Evolutionary conservation across 2,797 vertebrate species (phyloP).

Genomic region (Scyliorhinus canicula): DNA sequence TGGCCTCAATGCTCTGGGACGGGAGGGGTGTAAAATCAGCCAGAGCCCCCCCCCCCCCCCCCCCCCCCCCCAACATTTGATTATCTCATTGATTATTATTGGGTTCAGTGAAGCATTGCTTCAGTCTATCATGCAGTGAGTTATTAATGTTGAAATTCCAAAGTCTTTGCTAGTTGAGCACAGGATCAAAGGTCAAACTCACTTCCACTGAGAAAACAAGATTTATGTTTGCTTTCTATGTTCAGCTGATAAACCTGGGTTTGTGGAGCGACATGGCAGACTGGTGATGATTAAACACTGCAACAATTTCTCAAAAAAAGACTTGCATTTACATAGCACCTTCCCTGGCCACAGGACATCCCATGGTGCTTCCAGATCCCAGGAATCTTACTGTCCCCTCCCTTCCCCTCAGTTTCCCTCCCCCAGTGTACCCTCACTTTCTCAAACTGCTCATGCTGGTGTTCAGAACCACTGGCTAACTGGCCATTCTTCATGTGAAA

Average conservation of each 20-base stretch:
- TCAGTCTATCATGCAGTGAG: not conserved
- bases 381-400: not conserved
- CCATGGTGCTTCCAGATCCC: not conserved
- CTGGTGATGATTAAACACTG: not conserved
- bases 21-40: not conserved
- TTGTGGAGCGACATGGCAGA: not conserved
- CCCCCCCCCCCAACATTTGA: not conserved
- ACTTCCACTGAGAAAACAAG: not conserved
- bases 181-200: not conserved
- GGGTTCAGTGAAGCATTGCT: not conserved
- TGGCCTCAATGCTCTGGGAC: not conserved
- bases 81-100: not conserved
- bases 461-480: not conserved
- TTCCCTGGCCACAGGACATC: too few species aligned
- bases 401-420: not conserved
- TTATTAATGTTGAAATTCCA: not conserved
- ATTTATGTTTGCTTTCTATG: not conserved
- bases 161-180: not conserved
- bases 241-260: not conserved
- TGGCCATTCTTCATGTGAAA: not conserved
- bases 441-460: not conserved
- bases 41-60: too few species aligned
- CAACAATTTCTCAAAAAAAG: not conserved
- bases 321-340: too few species aligned
- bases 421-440: not conserved